phyloP scores from a whole-genome alignment of 2,797 vertebrate species.

The Sebastes matsubarae region DNA sequence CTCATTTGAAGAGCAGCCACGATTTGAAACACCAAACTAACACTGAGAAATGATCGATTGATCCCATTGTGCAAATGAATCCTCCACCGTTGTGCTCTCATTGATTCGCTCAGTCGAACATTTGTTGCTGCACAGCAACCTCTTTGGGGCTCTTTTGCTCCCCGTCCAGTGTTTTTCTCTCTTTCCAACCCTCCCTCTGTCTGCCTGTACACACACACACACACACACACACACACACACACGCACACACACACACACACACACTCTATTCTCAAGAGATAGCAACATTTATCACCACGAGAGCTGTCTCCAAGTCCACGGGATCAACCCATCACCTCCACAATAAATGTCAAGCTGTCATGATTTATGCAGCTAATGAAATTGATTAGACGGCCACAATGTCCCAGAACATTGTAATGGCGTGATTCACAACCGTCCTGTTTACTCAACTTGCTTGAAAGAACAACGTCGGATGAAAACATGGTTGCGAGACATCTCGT shows the following conservation, averaged over 20 bases:
- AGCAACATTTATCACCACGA: constrained; percentile 89
- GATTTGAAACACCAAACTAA: background rate
- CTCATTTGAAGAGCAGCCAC: background rate
- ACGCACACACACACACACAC: constrained; percentile 1
- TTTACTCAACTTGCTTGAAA: constrained; percentile 59
- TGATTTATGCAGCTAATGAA: constrained; percentile 96
- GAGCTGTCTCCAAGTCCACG: constrained; percentile 89
- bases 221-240: background rate
- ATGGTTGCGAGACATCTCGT: constrained; percentile 2
- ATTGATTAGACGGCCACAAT: constrained; percentile 88
- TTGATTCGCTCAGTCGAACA: constrained; percentile 19
- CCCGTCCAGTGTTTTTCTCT: background rate
- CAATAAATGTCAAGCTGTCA: constrained; percentile 92
- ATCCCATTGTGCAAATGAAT: constrained; percentile 17
- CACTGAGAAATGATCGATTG: background rate
- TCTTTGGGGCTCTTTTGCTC: constrained; percentile 26
- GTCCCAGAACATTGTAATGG: constrained; percentile 70
- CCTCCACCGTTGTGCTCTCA: constrained; percentile 4
- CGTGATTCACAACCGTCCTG: constrained; percentile 83
- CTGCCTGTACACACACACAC: constrained; percentile 48
- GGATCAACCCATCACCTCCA: constrained; percentile 92
- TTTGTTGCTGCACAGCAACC: constrained; percentile 28
- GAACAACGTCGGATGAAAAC: constrained; percentile 20
- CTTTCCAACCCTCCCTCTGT: constrained; percentile 36
- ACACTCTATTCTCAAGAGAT: constrained; percentile 81